These are phyloP conservation scores for Drosophila ficusphila DNA, from an alignment of 1,140 invertebrate species.

Conservation along the genomic window DNA sequence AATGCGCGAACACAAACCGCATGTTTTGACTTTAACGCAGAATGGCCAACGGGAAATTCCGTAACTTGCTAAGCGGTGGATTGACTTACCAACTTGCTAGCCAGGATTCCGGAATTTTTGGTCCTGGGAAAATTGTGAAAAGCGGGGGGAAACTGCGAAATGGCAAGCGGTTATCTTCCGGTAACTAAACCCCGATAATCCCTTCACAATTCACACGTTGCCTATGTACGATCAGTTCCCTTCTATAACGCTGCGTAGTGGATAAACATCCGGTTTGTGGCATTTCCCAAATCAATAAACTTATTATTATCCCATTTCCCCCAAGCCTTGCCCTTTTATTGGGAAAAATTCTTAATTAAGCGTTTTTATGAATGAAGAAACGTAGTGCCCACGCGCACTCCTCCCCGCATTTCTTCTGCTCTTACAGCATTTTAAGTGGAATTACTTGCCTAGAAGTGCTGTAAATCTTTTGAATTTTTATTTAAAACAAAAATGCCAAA, in stretches of 20 bases:
- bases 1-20: constrained; percentile 53
- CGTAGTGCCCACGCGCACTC: constrained; percentile 5
- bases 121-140: constrained; percentile 23
- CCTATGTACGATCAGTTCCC: constrained; percentile 30
- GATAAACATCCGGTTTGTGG: constrained; percentile 77
- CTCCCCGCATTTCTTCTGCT: neutral
- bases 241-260: constrained; percentile 29
- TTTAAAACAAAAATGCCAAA: constrained; percentile 70
- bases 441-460: constrained; percentile 58
- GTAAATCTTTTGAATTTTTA: constrained; percentile 82
- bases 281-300: constrained; percentile 82
- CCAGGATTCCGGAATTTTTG: constrained; percentile 28
- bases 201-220: constrained; percentile 69
- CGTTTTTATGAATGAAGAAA: constrained; percentile 73
- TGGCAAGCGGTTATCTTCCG: constrained; percentile 25
- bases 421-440: constrained; percentile 77
- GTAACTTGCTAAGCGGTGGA: constrained; percentile 61
- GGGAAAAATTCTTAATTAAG: constrained; percentile 75
- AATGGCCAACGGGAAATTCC: constrained; percentile 50
- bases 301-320: constrained; percentile 65
- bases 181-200: constrained; percentile 49
- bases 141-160: constrained; percentile 8
- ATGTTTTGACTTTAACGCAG: constrained; percentile 78
- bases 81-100: constrained; percentile 80
- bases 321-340: constrained; percentile 53